These are phyloP conservation scores for Meandrusa payeni DNA, from an alignment of 2,888 invertebrate species.

Conservation along the genomic window DNA sequence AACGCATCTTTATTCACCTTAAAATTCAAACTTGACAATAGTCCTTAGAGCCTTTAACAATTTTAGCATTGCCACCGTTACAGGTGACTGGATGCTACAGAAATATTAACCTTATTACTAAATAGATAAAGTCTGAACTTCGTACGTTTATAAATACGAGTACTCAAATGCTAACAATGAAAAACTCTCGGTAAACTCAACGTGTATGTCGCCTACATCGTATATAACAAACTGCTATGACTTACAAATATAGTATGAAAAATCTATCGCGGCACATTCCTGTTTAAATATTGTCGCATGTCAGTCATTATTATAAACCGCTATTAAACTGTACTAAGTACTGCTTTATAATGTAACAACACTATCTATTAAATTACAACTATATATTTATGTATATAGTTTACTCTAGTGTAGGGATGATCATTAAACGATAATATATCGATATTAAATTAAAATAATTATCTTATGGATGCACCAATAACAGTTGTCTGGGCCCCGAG, in stretches of 20 bases:
- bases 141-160: slow-evolving; percentile 43
- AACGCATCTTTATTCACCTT: neutral
- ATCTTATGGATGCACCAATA: no score
- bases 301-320: slow-evolving; percentile 67
- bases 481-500: no score
- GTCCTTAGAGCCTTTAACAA: neutral
- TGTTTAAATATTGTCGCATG: slow-evolving; percentile 68
- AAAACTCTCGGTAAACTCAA: slow-evolving; percentile 46
- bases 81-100: slow-evolving; percentile 1
- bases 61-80: slow-evolving; percentile 5
- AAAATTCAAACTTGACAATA: neutral
- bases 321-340: slow-evolving; percentile 57
- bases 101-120: slow-evolving; percentile 12
- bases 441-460: no score
- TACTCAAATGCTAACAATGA: slow-evolving; percentile 52
- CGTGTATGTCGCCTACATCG: slow-evolving; percentile 30
- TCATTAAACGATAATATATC: neutral
- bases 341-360: slow-evolving; percentile 43
- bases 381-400: slow-evolving; percentile 11
- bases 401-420: slow-evolving; percentile 1
- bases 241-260: slow-evolving; percentile 27
- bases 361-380: slow-evolving; percentile 30
- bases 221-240: slow-evolving; percentile 27
- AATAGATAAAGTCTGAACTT: slow-evolving; percentile 24
- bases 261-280: slow-evolving; percentile 54